These are phyloP conservation scores for Hephaestus fuliginosus DNA, from an alignment of 2,797 vertebrate genomes.

Conservation along the genomic window DNA sequence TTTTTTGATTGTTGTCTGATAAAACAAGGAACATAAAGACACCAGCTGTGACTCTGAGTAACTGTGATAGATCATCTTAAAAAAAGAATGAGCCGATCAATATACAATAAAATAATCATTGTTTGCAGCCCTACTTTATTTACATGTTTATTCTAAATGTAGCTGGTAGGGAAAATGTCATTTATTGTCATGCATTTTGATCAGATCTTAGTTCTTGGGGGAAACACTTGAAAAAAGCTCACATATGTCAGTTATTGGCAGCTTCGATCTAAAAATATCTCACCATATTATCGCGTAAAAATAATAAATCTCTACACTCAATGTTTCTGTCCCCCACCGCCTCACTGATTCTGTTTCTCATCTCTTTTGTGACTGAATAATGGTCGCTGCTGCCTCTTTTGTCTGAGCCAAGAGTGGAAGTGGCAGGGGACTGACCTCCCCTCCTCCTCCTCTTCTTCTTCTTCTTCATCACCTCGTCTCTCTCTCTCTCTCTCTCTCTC, in stretches of 20 bases:
- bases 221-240: neutral
- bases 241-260: neutral
- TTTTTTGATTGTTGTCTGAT: neutral
- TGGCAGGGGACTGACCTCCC: constrained; percentile 37
- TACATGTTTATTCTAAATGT: neutral
- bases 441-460: constrained; percentile 34
- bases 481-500: constrained; percentile 23
- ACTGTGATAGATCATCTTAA: too few species aligned
- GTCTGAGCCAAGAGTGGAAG: constrained; percentile 38
- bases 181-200: neutral
- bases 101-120: neutral
- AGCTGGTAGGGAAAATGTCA: neutral
- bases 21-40: neutral
- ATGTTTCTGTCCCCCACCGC: neutral
- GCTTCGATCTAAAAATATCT: neutral
- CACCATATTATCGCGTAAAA: constrained; percentile 4
- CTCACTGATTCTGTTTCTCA: constrained; percentile 9
- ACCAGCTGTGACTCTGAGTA: neutral
- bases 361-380: constrained; percentile 32
- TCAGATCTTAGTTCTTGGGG: neutral
- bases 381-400: constrained; percentile 35
- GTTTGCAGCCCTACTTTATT: neutral
- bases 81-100: too few species aligned
- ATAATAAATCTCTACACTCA: neutral
- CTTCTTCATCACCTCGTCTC: constrained; percentile 36